Base-by-base conservation (phyloP, 2,888 invertebrate genomes). In the Andricus quercusramuli region DNA sequence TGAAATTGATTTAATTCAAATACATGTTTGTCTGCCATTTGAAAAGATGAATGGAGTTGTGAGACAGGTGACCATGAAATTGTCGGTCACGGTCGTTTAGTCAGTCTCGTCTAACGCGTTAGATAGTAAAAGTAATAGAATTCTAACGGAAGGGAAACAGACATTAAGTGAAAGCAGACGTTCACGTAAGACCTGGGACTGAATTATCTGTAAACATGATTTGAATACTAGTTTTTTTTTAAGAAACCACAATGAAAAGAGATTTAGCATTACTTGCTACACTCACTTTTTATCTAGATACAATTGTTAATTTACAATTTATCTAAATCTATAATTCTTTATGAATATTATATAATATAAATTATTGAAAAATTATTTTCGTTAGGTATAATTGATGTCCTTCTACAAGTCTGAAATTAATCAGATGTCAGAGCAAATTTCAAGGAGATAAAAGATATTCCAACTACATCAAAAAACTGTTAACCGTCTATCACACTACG, bases 141-240 rank as follows among this genome's bases (percentile, higher is more conserved):
- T 74, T 74, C 74, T 74, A 74, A 74, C 56, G 56, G 59, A 74
- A 74, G 56, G 74, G 37, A 74, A 74, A 74, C 56, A 5, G 17
- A 51, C 51, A 51, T 13, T 37, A 37, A 59, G 74, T 74, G 74
- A 74, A 74, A 74, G 74, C 56, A 51, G 56, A 74, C 74, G 56
- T 11, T 74, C 32, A 32, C n/a, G 29, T 74, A 15, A 74, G 56
- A 37, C 32, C n/a, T 15, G 32, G n/a, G 32, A 22, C 29, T 9
- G 29, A 32, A 56, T 56, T 56, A 56, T 74, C 32, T 74, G n/a
- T 51, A 29, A 32, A n/a, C 56, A 29, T 51, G 8, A 56, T 74
- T 56, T 74, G 56, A 74, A 74, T 74, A 74, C 51, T 70, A 2
- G 41, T 25, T n/a, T 70, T 17, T 5, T 25, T 17, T 13, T 5